Conservation (phyloP, 2,888 invertebrate genomes). For the Orthosia incerta region DNA sequence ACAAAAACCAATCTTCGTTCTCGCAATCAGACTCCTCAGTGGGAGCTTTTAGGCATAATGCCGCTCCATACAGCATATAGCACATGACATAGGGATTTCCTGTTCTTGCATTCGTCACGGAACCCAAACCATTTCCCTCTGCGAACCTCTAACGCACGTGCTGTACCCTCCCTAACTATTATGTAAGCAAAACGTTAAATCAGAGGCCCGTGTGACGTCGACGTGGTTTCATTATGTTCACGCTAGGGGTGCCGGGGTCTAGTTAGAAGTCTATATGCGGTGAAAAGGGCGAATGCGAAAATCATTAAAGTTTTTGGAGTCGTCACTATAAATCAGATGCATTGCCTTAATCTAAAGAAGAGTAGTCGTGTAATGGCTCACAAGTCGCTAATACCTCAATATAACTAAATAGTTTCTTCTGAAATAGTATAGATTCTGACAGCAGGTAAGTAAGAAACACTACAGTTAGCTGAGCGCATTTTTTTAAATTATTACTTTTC, state of each 20-base stretch:
- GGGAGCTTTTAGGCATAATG: too few species aligned
- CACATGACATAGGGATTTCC: too few species aligned
- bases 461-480: too few species aligned
- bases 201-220: slow-evolving; percentile 35
- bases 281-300: neutral
- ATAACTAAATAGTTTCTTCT: neutral
- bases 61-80: too few species aligned
- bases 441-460: too few species aligned
- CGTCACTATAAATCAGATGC: neutral
- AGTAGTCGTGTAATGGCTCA: neutral
- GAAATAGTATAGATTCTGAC: too few species aligned
- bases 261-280: slow-evolving; percentile 1
- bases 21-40: too few species aligned
- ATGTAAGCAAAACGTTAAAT: slow-evolving; percentile 54
- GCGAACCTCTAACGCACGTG: slow-evolving; percentile 50
- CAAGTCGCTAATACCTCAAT: neutral
- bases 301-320: neutral
- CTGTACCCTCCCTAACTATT: slow-evolving; percentile 54
- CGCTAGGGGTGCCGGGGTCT: slow-evolving; percentile 9
- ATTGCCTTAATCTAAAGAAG: neutral
- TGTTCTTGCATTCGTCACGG: too few species aligned
- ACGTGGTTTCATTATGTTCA: slow-evolving; percentile 44
- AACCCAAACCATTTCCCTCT: slow-evolving; percentile 44
- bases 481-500: too few species aligned
- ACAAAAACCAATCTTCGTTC: too few species aligned